Evolutionary conservation across 2,113 vertebrate species (phyloP).

Genomic region (Python bivittatus): DNA sequence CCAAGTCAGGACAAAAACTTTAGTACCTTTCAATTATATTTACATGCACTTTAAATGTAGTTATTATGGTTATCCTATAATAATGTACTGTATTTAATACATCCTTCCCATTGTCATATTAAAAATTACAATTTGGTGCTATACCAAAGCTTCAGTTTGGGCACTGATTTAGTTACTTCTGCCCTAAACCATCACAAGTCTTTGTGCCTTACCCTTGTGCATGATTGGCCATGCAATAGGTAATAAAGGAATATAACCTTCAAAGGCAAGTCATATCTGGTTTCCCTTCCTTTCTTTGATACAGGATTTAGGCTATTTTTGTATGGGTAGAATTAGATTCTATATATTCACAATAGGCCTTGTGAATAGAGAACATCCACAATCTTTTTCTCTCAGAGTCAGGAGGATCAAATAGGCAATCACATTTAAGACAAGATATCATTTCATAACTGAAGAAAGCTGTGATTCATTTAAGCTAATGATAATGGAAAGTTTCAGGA

Average conservation of each 20-base stretch:
- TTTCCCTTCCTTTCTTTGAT: neutral
- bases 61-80: neutral
- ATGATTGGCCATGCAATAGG: neutral
- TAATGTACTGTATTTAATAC: neutral
- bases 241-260: neutral
- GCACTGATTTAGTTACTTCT: neutral
- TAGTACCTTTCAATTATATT: neutral
- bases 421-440: neutral
- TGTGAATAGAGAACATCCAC: neutral
- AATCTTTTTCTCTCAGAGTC: neutral
- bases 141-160: neutral
- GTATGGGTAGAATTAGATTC: neutral
- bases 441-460: neutral
- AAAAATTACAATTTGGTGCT: neutral
- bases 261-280: neutral
- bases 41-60: neutral
- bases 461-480: neutral
- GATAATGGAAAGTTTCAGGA: neutral
- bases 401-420: neutral
- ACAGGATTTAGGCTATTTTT: neutral
- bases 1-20: neutral
- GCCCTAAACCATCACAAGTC: neutral
- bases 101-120: neutral
- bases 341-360: neutral
- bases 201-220: neutral